These are phyloP conservation scores for Halyomorpha halys DNA, from an alignment of 1,140 invertebrate genomes.

Conservation along the genomic window DNA sequence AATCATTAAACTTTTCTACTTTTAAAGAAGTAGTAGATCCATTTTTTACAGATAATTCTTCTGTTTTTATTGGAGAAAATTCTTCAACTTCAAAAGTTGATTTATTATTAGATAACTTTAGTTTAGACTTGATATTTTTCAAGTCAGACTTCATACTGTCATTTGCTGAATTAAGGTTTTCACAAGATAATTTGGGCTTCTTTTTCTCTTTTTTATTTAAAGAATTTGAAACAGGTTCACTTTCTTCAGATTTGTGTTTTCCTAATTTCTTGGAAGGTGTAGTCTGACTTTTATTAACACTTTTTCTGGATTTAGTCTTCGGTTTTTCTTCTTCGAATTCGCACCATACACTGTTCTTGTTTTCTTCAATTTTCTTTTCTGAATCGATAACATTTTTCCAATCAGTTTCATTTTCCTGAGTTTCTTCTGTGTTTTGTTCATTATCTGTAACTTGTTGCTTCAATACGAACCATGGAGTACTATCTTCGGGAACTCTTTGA, in stretches of 20 bases:
- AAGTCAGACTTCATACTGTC: not conserved
- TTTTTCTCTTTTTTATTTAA: too few relatives aligned
- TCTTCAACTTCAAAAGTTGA: not conserved
- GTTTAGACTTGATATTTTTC: not conserved
- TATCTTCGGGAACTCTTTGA: constrained; percentile 50
- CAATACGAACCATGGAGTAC: constrained; percentile 62
- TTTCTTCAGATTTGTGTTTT: not conserved
- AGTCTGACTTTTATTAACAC: constrained; percentile 18
- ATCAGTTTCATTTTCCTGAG: constrained; percentile 11
- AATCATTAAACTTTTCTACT: too few relatives aligned
- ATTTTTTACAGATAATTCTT: not conserved
- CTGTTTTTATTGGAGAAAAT: not conserved
- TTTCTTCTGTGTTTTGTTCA: not conserved
- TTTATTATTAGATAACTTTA: not conserved
- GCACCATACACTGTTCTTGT: constrained; percentile 40
- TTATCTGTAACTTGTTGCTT: constrained; percentile 38
- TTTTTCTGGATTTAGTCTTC: constrained; percentile 19
- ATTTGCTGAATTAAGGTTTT: too few relatives aligned
- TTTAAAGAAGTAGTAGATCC: too few relatives aligned
- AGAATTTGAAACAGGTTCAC: not conserved
- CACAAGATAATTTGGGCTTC: too few relatives aligned
- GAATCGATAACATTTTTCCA: constrained; percentile 19
- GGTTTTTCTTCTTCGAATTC: constrained; percentile 37
- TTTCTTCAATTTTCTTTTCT: constrained; percentile 17
- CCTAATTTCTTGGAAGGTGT: constrained; percentile 3